Conservation (phyloP, 1,140 invertebrate genomes). For the Pogonomyrmex barbatus region DNA sequence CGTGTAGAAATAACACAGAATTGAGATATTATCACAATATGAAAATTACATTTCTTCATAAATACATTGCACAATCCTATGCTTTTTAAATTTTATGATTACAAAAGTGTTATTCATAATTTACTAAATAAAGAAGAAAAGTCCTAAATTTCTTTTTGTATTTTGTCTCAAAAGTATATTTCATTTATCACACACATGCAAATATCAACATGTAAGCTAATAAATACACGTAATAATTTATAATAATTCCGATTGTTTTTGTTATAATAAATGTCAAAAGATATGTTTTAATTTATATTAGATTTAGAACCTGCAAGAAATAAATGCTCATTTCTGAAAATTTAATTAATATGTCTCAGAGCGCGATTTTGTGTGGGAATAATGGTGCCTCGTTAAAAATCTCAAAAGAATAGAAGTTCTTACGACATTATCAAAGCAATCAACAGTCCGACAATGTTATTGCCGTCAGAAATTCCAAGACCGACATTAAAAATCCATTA, state of each 20-base stretch:
- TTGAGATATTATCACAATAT: neutral
- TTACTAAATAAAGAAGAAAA: neutral
- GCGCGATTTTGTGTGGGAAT: neutral
- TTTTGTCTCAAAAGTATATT: neutral
- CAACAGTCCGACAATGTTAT: conserved; percentile 39
- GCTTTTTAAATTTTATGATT: neutral
- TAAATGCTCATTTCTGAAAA: neutral
- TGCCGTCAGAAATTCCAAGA: conserved; percentile 46
- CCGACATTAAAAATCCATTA: conserved; percentile 78
- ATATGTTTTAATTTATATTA: conserved; percentile 2
- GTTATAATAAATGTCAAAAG: neutral
- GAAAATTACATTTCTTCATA: neutral
- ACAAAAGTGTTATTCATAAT: neutral
- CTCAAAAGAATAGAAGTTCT: conserved; percentile 29
- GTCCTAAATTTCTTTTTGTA: neutral
- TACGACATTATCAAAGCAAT: conserved; percentile 60
- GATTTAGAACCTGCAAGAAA: neutral
- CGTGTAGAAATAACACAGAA: neutral
- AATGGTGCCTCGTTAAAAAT: conserved; percentile 37
- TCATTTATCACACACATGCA: neutral
- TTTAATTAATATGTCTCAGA: conserved; percentile 37
- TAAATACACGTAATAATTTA: neutral
- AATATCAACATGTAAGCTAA: neutral
- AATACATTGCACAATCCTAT: neutral
- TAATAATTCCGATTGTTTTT: neutral